Conservation (phyloP, 2,113 vertebrate species). For the Aplodontia rufa region DNA sequence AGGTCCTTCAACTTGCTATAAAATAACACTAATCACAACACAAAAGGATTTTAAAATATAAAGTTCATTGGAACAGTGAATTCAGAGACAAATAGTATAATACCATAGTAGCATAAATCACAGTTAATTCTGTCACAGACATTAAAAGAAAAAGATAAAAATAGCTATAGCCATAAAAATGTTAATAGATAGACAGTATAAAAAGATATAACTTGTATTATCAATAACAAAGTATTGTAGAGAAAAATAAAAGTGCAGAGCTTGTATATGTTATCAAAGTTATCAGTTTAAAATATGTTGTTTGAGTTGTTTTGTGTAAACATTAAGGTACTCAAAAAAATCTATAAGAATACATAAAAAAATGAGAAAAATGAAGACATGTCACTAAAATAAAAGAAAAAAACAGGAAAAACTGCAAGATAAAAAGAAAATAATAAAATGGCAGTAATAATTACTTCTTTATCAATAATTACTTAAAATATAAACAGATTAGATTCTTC, state of each 20-base stretch:
- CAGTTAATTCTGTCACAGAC: neutral
- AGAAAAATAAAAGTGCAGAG: neutral
- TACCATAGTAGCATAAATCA: neutral
- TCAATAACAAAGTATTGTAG: neutral
- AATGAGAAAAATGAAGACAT: neutral
- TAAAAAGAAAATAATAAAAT: neutral
- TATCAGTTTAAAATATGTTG: neutral
- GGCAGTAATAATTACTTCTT: too few relatives aligned
- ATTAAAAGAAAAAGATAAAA: neutral
- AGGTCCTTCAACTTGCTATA: neutral
- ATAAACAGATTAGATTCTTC: neutral
- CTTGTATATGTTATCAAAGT: neutral
- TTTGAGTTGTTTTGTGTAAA: neutral
- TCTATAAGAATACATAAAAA: neutral
- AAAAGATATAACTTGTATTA: neutral
- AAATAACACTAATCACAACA: neutral
- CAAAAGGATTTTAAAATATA: neutral
- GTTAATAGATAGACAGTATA: neutral
- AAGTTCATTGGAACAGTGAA: neutral
- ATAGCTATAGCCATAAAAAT: neutral
- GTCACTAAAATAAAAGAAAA: neutral
- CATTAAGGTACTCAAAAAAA: neutral
- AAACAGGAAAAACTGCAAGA: neutral
- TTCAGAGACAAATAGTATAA: neutral
- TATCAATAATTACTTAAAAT: neutral